phyloP scores from a whole-genome alignment of 2,888 invertebrate genomes.

The Pammene aurita region DNA sequence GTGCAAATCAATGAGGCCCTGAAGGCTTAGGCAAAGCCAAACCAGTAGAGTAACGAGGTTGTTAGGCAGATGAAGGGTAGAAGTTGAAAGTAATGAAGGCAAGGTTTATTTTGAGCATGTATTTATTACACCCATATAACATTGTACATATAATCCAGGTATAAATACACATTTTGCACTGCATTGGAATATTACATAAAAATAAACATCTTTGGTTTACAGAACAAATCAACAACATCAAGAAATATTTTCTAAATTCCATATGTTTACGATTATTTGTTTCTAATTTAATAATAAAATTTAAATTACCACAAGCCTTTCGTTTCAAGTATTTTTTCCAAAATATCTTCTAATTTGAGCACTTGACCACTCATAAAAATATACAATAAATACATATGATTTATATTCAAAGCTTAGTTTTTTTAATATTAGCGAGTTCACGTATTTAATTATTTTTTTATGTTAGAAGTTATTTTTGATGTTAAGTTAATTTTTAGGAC shows the following conservation, averaged over 20 bases:
- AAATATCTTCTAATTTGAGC: constrained; percentile 68
- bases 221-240: constrained; percentile 76
- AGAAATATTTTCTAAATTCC: constrained; percentile 59
- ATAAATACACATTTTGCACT: constrained; percentile 70
- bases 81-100: constrained; percentile 43
- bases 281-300: constrained; percentile 54
- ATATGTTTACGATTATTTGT: constrained; percentile 52
- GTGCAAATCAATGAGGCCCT: too few species aligned
- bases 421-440: background rate
- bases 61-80: background rate
- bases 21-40: too few species aligned
- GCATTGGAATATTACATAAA: constrained; percentile 72
- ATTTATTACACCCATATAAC: constrained; percentile 80
- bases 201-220: constrained; percentile 81
- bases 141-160: constrained; percentile 72
- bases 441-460: background rate
- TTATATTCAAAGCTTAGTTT: constrained; percentile 52
- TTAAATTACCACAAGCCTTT: constrained; percentile 72
- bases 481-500: background rate
- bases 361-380: constrained; percentile 44
- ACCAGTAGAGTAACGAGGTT: background rate
- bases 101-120: constrained; percentile 68
- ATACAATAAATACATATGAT: constrained; percentile 46
- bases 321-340: constrained; percentile 60
- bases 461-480: background rate